A percentile compares a stretch with the other conserved stretches of the same genome.
Evolutionary conservation across 2,888 invertebrate species (phyloP).

Genomic region (Lasioglossum calceatum): DNA sequence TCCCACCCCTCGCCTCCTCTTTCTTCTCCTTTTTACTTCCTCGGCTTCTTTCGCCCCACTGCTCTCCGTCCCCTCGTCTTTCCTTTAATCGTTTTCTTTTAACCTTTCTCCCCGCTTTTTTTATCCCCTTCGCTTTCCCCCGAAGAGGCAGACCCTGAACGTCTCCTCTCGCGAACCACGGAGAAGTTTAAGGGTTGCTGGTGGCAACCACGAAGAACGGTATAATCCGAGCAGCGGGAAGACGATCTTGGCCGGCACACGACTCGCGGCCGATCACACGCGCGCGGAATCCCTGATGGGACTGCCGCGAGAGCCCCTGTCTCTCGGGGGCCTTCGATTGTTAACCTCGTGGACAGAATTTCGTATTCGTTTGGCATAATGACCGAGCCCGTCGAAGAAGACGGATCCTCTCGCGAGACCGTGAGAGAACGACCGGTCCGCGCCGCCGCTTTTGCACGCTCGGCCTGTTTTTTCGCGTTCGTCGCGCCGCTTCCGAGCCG

Average conservation of each 20-base stretch:
- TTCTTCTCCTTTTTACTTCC: background rate
- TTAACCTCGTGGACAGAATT: conserved; percentile 64
- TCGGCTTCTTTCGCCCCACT: conserved; percentile 25
- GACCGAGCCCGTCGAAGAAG: conserved; percentile 41
- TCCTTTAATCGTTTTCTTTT: conserved; percentile 35
- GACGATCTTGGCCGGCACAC: conserved; percentile 79
- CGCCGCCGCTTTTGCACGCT: conserved; percentile 9
- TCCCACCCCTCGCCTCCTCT: background rate
- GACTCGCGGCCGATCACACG: conserved; percentile 78
- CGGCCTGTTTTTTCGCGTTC: conserved; percentile 13
- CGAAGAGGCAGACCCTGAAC: background rate
- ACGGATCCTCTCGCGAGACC: conserved; percentile 50
- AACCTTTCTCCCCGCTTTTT: conserved; percentile 21
- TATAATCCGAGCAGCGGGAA: conserved; percentile 74
- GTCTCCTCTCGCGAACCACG: background rate
- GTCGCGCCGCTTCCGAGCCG: background rate
- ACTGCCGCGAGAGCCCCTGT: conserved; percentile 39
- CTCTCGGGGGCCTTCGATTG: conserved; percentile 62
- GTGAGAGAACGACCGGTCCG: conserved; percentile 51
- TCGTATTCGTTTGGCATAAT: conserved; percentile 72
- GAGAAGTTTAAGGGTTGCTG: background rate
- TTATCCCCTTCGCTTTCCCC: too few relatives aligned
- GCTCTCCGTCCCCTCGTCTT: background rate
- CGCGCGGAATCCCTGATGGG: conserved; percentile 81
- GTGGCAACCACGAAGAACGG: conserved; percentile 20